These are phyloP conservation scores for Scolopax mira DNA, from an alignment of 2,113 vertebrate species.

Conservation along the genomic window DNA sequence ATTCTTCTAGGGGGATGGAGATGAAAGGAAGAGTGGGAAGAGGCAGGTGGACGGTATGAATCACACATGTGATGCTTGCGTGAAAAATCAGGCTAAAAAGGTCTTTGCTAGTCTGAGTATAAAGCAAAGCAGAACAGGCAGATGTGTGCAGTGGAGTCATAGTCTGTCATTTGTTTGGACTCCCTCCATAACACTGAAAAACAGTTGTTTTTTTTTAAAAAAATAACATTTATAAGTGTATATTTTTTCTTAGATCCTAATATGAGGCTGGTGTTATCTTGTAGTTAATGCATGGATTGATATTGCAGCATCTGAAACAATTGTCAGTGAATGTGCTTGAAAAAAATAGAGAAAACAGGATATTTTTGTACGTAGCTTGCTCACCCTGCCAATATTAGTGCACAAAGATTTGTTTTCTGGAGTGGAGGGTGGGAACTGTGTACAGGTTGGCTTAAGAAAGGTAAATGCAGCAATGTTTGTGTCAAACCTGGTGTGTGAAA, in stretches of 20 bases:
- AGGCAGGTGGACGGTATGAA: neutral
- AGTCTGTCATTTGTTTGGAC: neutral
- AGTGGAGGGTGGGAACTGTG: neutral
- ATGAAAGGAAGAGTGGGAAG: neutral
- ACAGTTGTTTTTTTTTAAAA: neutral
- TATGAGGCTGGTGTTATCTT: neutral
- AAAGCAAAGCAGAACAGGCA: neutral
- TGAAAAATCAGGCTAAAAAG: neutral
- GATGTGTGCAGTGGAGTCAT: neutral
- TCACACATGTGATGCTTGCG: neutral
- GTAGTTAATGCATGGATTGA: neutral
- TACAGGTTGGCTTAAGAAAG: neutral
- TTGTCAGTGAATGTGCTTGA: neutral
- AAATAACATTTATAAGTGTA: neutral
- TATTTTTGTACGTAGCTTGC: neutral
- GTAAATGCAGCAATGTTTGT: neutral
- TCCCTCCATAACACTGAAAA: neutral
- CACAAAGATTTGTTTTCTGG: neutral
- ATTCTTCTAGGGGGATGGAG: neutral
- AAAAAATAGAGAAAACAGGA: neutral
- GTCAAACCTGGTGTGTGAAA: neutral
- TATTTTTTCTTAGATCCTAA: neutral
- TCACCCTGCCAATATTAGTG: neutral
- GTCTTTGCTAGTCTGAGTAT: neutral
- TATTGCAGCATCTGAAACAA: neutral